Evolutionary conservation across 2,888 invertebrate species (phyloP), one percentile per base, ranked within the genome.

Genomic region (Ephialtes manifestator): DNA sequence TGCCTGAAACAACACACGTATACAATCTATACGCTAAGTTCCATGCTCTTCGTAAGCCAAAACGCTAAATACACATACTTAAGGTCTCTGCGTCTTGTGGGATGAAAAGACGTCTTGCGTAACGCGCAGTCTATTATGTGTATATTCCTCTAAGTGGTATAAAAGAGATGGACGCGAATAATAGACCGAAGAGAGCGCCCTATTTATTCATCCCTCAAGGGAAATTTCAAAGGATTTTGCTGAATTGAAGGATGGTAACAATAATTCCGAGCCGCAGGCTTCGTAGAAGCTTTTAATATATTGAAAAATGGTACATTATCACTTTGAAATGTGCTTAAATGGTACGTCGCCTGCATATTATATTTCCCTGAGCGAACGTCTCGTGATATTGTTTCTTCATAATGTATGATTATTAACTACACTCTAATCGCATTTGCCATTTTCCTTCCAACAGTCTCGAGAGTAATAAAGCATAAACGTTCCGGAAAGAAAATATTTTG

Each of bases 1-100:
- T 77, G 63, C 51, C 68, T 76, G 80, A 84, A 84, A 84, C 67
- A 84, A 81, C 72, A 65, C 65, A 72, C 71, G 51, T 60, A 51
- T 53, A 8, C 46, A 18, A 48, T 18, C 2, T 39, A 55, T 43
- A 67, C 35, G 15, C 15, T 43, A 8, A 4, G n/a, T 43, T 58
- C 24, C 24, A 24, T 10, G 35, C 1, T 58, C 28, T 72, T 39
- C n/a, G 68, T 58, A 39, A 63, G 79, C 58, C 72, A 39, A 70
- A 75, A 75, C 28, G 68, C 20, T 55, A 46, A 58, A 58, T 77
- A 72, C 65, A 79, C 74, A 65, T 10, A 79, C 70, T 48, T 10
- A 63, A 31, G 11, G 13, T 18, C n/a, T 79, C 28, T n/a, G 46
- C 18, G 79, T 63, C 60, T 72, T 63, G 71, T 20, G 51, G 43